Base-by-base conservation (phyloP, 2,113 vertebrate genomes). In the Carassius auratus region DNA sequence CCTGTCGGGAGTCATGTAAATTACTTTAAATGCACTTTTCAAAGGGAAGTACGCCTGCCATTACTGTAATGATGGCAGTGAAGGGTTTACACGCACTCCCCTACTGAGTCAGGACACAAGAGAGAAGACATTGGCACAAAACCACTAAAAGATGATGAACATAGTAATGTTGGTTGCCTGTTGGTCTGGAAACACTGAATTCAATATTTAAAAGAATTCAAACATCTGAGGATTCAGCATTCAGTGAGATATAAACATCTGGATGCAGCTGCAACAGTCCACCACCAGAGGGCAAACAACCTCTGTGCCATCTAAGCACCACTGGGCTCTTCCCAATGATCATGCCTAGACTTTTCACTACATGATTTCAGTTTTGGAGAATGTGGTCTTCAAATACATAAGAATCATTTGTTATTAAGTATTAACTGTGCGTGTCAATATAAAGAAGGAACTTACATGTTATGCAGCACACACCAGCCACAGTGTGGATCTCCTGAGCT, bases 401-500 rank as follows among this genome's bases (percentile, higher is more conserved):
- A 50, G 26, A 48, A 7, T 15, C 14, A 6, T 36, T 21, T 6
- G 50, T 5, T 36, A 9, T 71, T 42, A 2, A 38, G 3, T 36
- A 38, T 15, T 21, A 38, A 71, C 33, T 3, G 42, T 45, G 42
- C 2, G 76, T 59, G 45, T 48, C 13, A 36, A 23, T 36, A 36
- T 45, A 21, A 57, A 62, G 26, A 42, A 19, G 61, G 38, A 23
- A 99, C 98, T 99, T 91, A 99, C 98, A 96, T 96, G 91, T 97
- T 98, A 87, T 99, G 97, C 77, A 99, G 96, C 5, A 97, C 94
- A 90, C 98, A 99, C 98, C 98, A 99, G 89, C 98, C 98, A 0
- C 98, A 99, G 93, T 99, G 98, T 1, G 98, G 98, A 86, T 99
- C 98, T 10, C 97, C 98, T 0, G 98, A 99, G 91, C 98, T 99